Evolutionary conservation across 2,888 invertebrate genomes (phyloP), one percentile per base, ranked within the genome.

Genomic region (Pyrochroa serraticornis): DNA sequence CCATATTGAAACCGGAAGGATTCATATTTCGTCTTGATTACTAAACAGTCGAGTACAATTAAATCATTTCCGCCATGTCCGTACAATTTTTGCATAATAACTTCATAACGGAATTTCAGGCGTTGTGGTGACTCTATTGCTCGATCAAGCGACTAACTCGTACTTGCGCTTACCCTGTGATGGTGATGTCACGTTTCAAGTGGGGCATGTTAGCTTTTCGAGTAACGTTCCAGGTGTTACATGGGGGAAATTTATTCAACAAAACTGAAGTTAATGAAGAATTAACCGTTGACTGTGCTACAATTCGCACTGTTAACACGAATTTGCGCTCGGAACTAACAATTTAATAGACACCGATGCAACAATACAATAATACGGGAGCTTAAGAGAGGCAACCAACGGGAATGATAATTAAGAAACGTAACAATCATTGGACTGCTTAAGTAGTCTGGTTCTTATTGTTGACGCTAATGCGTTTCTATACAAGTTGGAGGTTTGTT

Each of bases 51-150:
- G 37, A 53, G 41, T 38, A 55, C 55, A 59, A 55, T 59, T 55
- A 55, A 55, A 50, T 36, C 37, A 59, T 59, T 59, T 58, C 58
- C 41, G 52, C 50, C 45, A 43, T 56, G 39, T 55, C 59, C 53
- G 53, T 56, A 59, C 53, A 56, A 59, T 58, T 56, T 56, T 52
- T 56, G 60, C 54, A 63, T 63, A 58, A 55, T 52, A 63, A 63
- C 55, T 31, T 56, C 43, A 43, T 56, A 55, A 60, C 58, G 60
- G 58, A 41, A 35, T 54, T 14, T 38, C 22, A 5, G 22, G 54
- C 53, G 33, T 34, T 10, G 12, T 47, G 50, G 54, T 50, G 54
- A 58, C 47, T 61, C 37, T 32, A 47, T 53, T 58, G 52, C 35
- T 51, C 55, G 48, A 51, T 60, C 60, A 60, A 47, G 55, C 51